Percentiles rank a stretch among this genome's conserved stretches.
These are phyloP conservation scores for Antedon mediterranea DNA, from an alignment of 53 echinoderm and acorn worm species.

Conservation along the genomic window DNA sequence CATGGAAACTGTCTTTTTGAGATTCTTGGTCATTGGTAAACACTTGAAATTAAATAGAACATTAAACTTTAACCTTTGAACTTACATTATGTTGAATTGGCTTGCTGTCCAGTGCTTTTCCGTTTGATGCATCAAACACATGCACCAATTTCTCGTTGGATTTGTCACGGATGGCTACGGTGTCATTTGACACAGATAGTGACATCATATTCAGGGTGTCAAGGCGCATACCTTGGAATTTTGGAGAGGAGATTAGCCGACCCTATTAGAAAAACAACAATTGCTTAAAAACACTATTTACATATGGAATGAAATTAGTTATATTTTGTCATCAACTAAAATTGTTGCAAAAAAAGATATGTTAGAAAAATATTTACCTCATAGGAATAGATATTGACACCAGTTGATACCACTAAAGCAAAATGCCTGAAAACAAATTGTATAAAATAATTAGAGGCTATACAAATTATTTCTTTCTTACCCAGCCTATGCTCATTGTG, in stretches of 20 bases:
- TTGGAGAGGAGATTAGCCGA: conserved; percentile 88
- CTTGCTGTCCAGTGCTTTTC: conserved; percentile 81
- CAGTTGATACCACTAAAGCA: conserved; percentile 86
- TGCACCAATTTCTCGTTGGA: conserved; percentile 84
- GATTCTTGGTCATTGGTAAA: no score
- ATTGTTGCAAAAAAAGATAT: no score
- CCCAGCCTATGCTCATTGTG: no score
- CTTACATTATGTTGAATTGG: conserved; percentile 86
- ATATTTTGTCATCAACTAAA: not conserved
- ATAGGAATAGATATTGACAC: conserved; percentile 82
- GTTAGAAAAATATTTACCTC: conserved; percentile 45
- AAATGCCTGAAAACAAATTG: conserved; percentile 90
- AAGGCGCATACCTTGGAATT: conserved; percentile 76
- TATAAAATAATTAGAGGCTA: no score
- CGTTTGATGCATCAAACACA: conserved; percentile 72
- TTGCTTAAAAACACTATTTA: not conserved
- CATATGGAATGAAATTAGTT: not conserved
- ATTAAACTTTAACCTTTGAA: no score
- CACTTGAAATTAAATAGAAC: no score
- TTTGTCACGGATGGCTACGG: conserved; percentile 86
- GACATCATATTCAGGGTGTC: conserved; percentile 76
- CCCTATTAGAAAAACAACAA: conserved; percentile 49
- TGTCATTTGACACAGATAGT: conserved; percentile 70
- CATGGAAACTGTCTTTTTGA: no score
- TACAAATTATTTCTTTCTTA: no score